phyloP scores from a whole-genome alignment of 2,888 invertebrate genomes.

The Diadegma fenestrale region DNA sequence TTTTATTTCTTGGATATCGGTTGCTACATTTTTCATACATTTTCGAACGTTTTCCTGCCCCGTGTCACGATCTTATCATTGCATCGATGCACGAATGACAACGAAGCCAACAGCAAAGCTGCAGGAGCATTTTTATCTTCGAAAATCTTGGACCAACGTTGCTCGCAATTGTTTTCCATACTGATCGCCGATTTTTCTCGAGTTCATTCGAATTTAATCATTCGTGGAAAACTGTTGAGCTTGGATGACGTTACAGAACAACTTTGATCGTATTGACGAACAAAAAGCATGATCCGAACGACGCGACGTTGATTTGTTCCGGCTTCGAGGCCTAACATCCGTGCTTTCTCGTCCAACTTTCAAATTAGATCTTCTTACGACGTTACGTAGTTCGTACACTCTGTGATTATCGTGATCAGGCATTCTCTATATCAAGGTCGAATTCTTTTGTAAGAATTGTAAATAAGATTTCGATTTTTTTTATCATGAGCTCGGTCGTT shows the following conservation, averaged over 20 bases:
- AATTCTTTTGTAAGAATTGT: conserved; percentile 4
- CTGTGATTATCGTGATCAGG: conserved; percentile 13
- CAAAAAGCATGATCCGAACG: background rate
- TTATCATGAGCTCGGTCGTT: background rate
- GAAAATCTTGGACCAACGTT: no score
- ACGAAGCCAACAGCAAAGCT: no score
- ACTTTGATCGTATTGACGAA: background rate
- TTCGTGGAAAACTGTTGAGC: background rate
- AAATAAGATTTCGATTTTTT: background rate
- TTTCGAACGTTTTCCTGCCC: background rate
- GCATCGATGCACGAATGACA: no score
- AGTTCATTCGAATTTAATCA: background rate
- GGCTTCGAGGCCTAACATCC: conserved; percentile 12
- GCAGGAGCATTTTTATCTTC: no score
- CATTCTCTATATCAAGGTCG: conserved; percentile 14
- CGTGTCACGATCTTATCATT: background rate
- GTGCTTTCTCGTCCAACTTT: conserved; percentile 40
- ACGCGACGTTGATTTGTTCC: background rate
- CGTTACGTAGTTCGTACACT: background rate
- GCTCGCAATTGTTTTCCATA: background rate
- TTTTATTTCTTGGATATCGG: background rate
- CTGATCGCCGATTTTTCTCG: background rate
- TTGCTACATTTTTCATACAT: no score
- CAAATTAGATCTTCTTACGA: conserved; percentile 21
- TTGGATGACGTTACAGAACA: background rate